Base-by-base conservation (phyloP, 2,797 vertebrate genomes). In the Galago senegalensis region DNA sequence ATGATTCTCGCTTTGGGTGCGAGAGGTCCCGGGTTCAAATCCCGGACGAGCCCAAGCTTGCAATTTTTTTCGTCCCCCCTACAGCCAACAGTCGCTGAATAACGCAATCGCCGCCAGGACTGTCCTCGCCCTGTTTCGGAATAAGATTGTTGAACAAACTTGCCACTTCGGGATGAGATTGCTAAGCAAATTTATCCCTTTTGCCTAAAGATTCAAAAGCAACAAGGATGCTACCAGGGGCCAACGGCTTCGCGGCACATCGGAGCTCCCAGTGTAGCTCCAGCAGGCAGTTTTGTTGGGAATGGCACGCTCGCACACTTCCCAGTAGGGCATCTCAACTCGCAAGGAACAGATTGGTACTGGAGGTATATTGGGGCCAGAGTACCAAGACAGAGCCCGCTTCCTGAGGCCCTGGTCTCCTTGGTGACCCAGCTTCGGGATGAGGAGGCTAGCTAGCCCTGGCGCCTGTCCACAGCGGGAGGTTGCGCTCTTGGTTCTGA, bases 1-100 rank as follows among this genome's bases (percentile, higher is more conserved):
- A 96, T 70, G 46, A 81, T 95, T 97, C 95, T 97, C 82, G 88
- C 5, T 3, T 1, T 89, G 96, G 97, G 97, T 96, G 97, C 67
- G 87, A 97, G 97, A 98, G 94, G 96, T 97, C 96, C 97, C 25
- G 67, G 97, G 97, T 98, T 98, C 98, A 98, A 97, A 29, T 98
- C 98, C 97, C 70, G 87, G 97, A 98, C 75, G 92, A 98, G 97
- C 97, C 97, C 96, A 0, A 14, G 7, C 14, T 3, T 0, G 0
- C 0, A 2, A 1, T 14, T 2, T 16, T 58, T 58, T 70, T 34
- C n/a, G 4, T 21, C 21, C 53, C 14, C 21, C 14, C 25, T 25
- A n/a, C 21, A 58, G 21, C 2, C 21, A 16, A 23, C 13, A 25
- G 12, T 37, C n/a, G 7, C n/a, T 1, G 18, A 25, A 49, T 11